These are phyloP conservation scores for Drosophila sucinea DNA, from an alignment of 1,140 invertebrate genomes.

Conservation along the genomic window DNA sequence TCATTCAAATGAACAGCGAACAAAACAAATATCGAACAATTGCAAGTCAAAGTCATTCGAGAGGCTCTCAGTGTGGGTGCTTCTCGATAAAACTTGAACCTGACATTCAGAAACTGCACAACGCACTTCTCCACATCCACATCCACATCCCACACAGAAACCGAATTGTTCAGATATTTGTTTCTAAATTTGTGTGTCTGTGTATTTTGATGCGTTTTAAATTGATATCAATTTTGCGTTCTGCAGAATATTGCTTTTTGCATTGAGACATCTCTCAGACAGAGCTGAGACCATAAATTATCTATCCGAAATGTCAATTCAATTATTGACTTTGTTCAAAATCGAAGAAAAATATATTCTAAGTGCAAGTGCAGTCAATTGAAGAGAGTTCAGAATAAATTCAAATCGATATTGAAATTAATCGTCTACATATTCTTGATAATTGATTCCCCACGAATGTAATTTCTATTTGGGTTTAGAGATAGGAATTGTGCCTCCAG, in stretches of 20 bases:
- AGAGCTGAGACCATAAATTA: conserved; percentile 51
- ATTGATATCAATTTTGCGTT: conserved; percentile 67
- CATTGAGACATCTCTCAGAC: conserved; percentile 36
- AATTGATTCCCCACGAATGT: too few relatives aligned
- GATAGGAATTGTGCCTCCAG: too few relatives aligned
- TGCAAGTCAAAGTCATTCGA: conserved; percentile 73
- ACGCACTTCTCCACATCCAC: conserved; percentile 27
- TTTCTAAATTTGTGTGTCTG: conserved; percentile 5
- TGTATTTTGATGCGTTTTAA: conserved; percentile 71
- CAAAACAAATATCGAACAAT: conserved; percentile 37
- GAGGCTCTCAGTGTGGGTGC: conserved; percentile 61
- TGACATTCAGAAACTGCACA: conserved; percentile 65
- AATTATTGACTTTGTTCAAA: conserved; percentile 59
- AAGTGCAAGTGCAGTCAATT: conserved; percentile 5
- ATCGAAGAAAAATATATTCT: neutral
- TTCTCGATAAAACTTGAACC: conserved; percentile 69
- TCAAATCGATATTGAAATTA: neutral
- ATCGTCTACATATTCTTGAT: neutral
- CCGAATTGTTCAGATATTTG: conserved; percentile 27
- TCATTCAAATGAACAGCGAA: conserved; percentile 42
- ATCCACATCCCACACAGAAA: neutral
- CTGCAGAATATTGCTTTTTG: conserved; percentile 28
- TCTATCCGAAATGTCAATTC: conserved; percentile 58
- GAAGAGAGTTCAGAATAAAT: neutral
- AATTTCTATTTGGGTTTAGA: too few relatives aligned